Percentiles rank a stretch among this genome's conserved stretches.
phyloP scores from a whole-genome alignment of 2,797 vertebrate genomes.

The Syndactyla subalaris region DNA sequence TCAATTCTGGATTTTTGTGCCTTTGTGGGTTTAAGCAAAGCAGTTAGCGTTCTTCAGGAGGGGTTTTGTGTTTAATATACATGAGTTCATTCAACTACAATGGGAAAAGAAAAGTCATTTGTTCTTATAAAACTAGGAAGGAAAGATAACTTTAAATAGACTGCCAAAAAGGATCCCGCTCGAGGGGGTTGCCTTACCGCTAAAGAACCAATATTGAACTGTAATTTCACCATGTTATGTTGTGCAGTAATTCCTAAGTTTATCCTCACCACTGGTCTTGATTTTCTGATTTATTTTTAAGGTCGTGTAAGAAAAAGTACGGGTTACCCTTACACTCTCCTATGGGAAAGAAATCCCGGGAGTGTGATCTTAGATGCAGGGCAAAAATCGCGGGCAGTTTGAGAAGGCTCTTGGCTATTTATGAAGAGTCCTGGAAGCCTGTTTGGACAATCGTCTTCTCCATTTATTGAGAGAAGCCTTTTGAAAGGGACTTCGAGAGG shows the following conservation, averaged over 20 bases:
- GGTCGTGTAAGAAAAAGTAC: neutral
- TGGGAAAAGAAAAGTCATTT: slow-evolving; percentile 52
- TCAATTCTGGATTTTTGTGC: slow-evolving; percentile 53
- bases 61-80: slow-evolving; percentile 67
- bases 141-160: slow-evolving; percentile 52
- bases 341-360: neutral
- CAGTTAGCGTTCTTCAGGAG: slow-evolving; percentile 56
- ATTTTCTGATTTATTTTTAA: slow-evolving; percentile 29
- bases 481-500: neutral
- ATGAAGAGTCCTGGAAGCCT: slow-evolving; percentile 15
- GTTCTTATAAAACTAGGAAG: slow-evolving; percentile 49
- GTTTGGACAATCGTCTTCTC: slow-evolving; percentile 23
- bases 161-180: neutral
- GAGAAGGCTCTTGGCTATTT: slow-evolving; percentile 15
- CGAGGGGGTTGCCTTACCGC: neutral
- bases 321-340: neutral
- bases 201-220: neutral
- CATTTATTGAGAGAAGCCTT: neutral
- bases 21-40: slow-evolving; percentile 60
- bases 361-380: neutral
- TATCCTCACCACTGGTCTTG: neutral
- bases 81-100: slow-evolving; percentile 64
- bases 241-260: neutral
- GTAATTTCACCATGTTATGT: neutral
- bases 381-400: neutral